Evolutionary conservation across 2,888 invertebrate species (phyloP).

Genomic region (Caenorhabditis japonica): DNA sequence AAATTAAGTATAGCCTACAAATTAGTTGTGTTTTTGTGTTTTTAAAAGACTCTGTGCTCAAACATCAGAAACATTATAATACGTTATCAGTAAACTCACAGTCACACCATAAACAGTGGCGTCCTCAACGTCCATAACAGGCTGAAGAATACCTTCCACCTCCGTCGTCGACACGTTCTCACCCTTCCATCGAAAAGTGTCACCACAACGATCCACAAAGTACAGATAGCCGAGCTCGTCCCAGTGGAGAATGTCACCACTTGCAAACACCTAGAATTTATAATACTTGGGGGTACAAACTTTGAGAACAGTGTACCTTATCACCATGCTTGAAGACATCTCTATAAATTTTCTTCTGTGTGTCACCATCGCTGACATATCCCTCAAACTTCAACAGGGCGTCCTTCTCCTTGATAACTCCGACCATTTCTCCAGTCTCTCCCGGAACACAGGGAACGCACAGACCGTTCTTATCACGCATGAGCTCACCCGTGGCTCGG

Average conservation of each 20-base stretch:
- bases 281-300: background rate
- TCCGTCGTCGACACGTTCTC: constrained; percentile 90
- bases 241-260: constrained; percentile 87
- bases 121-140: constrained; percentile 87
- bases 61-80: too few species aligned
- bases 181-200: constrained; percentile 82
- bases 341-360: constrained; percentile 89
- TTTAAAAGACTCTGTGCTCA: too few species aligned
- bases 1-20: too few species aligned
- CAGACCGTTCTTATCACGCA: constrained; percentile 87
- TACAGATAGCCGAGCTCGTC: constrained; percentile 93
- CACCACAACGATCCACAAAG: constrained; percentile 93
- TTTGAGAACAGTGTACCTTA: constrained; percentile 81
- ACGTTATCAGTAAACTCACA: too few species aligned
- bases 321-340: constrained; percentile 93
- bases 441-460: constrained; percentile 86
- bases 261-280: constrained; percentile 65
- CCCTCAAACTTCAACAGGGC: constrained; percentile 87
- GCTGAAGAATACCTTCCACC: constrained; percentile 92
- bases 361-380: constrained; percentile 88
- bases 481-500: constrained; percentile 88
- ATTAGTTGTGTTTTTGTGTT: too few species aligned
- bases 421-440: constrained; percentile 95
- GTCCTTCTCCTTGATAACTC: constrained; percentile 90
- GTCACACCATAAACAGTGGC: constrained; percentile 92